Evolutionary conservation across 2,888 invertebrate species (phyloP), one percentile per base, ranked within the genome.

Genomic region (Hirtodrosophila trivittata): DNA sequence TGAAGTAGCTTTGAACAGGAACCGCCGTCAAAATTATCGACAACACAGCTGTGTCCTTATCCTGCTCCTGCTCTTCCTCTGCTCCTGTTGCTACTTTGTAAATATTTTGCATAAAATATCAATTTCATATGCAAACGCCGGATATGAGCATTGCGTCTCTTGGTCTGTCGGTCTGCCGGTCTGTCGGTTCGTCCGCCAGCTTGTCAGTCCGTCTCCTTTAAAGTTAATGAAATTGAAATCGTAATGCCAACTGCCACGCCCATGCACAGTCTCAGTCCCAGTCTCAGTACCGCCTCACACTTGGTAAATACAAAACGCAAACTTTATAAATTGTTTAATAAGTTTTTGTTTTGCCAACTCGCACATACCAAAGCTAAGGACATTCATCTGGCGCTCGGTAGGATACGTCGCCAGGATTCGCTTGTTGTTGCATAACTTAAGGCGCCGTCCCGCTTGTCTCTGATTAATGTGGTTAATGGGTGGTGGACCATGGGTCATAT

Each of bases 101-200:
- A 86, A 75, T 86, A 75, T 71, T 86, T 81, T 82, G 80, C 87
- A 87, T 87, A 81, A 81, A 81, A 87, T 87, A 86, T 83, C 83
- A 75, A 81, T 86, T 81, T 87, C 66, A 83, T 67, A 64, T 62
- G 68, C 43, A 68, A 66, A 75, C 47, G 52, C 64, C 75, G 60
- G 67, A 86, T 71, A 75, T 77, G 76, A 75, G 66, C 52, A 66
- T 43, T 46, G 35, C 32, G 68, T 39, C 66, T 41, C 47, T 57
- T n/a, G n/a, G n/a, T n/a, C n/a, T n/a, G n/a, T n/a, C n/a, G n/a
- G n/a, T n/a, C n/a, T n/a, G n/a, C n/a, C n/a, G n/a, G 76, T 58
- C 59, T 45, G 56, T 58, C 8, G 51, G 55, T 58, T 58, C 46
- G 56, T 62, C 6, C 57, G 52, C 47, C 30, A 32, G 9, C 28